phyloP scores from a whole-genome alignment of 2,113 vertebrate genomes.

The Chlorodrepanis virens region DNA sequence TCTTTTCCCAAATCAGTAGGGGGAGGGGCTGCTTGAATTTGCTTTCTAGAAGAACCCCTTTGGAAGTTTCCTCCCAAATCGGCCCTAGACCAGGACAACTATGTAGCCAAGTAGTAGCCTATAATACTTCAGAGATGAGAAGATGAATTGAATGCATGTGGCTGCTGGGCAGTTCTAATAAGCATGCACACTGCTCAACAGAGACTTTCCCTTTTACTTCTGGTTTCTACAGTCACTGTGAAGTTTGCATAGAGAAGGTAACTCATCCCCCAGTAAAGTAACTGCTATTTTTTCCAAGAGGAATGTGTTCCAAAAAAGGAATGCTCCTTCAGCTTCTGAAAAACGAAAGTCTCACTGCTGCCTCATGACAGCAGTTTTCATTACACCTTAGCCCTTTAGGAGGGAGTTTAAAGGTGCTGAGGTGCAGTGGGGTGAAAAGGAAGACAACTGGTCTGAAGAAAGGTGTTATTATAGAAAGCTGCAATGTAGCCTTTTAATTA shows the following conservation, averaged over 20 bases:
- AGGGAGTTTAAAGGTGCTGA: background rate
- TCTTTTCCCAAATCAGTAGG: background rate
- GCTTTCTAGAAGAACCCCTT: background rate
- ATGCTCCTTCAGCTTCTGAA: background rate
- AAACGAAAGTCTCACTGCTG: background rate
- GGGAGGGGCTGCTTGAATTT: background rate
- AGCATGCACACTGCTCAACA: background rate
- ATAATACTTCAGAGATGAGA: background rate
- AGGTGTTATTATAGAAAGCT: background rate
- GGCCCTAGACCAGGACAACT: background rate
- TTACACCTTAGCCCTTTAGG: background rate
- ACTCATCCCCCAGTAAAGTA: background rate
- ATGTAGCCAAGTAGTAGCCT: background rate
- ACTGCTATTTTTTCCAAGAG: background rate
- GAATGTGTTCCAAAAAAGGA: background rate
- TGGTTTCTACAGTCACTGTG: background rate
- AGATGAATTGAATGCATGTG: background rate
- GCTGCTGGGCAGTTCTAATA: background rate
- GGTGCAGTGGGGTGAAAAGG: background rate
- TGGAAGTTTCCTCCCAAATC: background rate
- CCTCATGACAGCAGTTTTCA: background rate
- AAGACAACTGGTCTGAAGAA: background rate
- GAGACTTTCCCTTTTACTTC: background rate
- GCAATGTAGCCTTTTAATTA: background rate
- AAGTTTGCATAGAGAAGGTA: background rate